Percentiles rank a stretch among this genome's conserved stretches.
phyloP scores from a whole-genome alignment of 2,888 invertebrate species.

The Cryptophagus acutangulus region DNA sequence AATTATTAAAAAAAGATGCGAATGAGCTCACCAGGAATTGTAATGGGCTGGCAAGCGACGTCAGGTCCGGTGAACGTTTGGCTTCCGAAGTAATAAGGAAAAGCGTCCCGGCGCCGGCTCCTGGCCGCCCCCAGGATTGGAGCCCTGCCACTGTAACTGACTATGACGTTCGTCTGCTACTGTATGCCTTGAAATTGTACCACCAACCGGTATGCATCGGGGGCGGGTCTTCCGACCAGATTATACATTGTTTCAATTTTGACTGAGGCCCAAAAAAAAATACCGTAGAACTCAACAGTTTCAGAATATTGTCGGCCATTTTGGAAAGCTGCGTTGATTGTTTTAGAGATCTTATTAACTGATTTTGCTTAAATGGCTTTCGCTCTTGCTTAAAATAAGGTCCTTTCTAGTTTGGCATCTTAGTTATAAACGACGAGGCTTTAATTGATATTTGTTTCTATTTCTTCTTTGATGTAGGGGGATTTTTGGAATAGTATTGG shows the following conservation, averaged over 20 bases:
- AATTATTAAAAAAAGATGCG: constrained; percentile 1
- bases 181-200: constrained; percentile 31
- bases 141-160: constrained; percentile 47
- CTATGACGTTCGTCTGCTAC: constrained; percentile 38
- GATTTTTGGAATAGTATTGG: too few species aligned
- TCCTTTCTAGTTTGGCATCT: too few species aligned
- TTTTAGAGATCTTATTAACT: constrained; percentile 48
- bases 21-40: not conserved
- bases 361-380: constrained; percentile 39
- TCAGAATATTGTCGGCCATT: constrained; percentile 42
- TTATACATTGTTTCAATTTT: constrained; percentile 44
- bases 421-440: too few species aligned
- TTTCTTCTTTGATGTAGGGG: too few species aligned
- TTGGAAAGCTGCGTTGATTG: constrained; percentile 46
- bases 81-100: constrained; percentile 45
- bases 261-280: constrained; percentile 30
- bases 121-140: constrained; percentile 42
- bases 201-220: constrained; percentile 26
- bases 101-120: constrained; percentile 52
- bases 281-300: constrained; percentile 27
- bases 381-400: too few species aligned
- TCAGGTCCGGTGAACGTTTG: constrained; percentile 44
- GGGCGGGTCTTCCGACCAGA: constrained; percentile 26
- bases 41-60: constrained; percentile 26
- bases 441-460: too few species aligned